phyloP scores from a whole-genome alignment of 2,113 vertebrate species.

The Percopsis transmontana region DNA sequence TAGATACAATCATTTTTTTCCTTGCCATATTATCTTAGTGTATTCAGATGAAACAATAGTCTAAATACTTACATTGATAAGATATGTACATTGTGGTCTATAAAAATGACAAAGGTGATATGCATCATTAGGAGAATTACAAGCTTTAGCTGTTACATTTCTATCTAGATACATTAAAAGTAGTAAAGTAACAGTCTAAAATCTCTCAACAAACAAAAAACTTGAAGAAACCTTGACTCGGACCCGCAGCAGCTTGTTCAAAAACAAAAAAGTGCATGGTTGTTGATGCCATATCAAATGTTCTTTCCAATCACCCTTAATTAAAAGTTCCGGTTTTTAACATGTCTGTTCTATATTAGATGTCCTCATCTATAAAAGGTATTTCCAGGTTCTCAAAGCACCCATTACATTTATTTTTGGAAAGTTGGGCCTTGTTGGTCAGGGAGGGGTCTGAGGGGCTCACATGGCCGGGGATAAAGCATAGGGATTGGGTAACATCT shows the following conservation, averaged over 20 bases:
- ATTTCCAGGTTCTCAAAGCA: constrained; percentile 83
- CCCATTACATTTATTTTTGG: constrained; percentile 43
- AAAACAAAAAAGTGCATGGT: constrained; percentile 29
- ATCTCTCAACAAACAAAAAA: constrained; percentile 34
- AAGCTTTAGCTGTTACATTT: not conserved
- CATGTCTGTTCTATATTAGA: constrained; percentile 15
- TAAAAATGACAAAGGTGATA: constrained; percentile 19
- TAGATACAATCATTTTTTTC: not conserved
- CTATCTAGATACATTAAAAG: constrained; percentile 24
- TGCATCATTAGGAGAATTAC: constrained; percentile 6
- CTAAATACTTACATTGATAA: constrained; percentile 26
- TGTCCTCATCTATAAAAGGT: constrained; percentile 77
- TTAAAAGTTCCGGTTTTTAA: constrained; percentile 4
- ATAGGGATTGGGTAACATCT: constrained; percentile 75
- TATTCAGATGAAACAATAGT: constrained; percentile 4
- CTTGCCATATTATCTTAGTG: constrained; percentile 10
- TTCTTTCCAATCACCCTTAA: constrained; percentile 23
- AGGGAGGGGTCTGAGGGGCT: constrained; percentile 14
- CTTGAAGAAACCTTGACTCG: constrained; percentile 16
- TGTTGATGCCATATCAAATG: constrained; percentile 4
- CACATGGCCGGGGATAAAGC: constrained; percentile 56
- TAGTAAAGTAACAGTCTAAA: constrained; percentile 9
- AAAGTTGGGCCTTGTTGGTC: constrained; percentile 18
- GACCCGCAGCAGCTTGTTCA: constrained; percentile 49
- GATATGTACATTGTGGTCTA: constrained; percentile 34